These are phyloP conservation scores for Phoxinus phoxinus DNA, from an alignment of 2,113 vertebrate genomes.

Conservation along the genomic window DNA sequence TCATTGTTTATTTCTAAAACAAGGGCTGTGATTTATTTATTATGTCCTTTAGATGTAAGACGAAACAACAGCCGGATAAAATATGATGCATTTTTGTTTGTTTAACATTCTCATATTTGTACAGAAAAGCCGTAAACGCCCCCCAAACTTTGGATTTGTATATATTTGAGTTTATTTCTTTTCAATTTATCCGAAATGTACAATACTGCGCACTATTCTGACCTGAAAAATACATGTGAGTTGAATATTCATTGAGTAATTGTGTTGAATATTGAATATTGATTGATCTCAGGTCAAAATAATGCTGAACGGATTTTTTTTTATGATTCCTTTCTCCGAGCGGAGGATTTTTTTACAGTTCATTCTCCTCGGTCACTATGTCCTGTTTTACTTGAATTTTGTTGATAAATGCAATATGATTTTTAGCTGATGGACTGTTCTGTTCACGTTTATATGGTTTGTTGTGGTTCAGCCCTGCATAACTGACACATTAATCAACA, in stretches of 20 bases:
- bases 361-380: slow-evolving; percentile 66
- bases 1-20: slow-evolving; percentile 7
- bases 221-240: slow-evolving; percentile 48
- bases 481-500: background rate
- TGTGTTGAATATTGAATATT: slow-evolving; percentile 6
- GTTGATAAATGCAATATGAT: slow-evolving; percentile 49
- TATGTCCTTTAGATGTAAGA: slow-evolving; percentile 66
- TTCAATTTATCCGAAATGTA: slow-evolving; percentile 55
- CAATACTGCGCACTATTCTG: slow-evolving; percentile 28
- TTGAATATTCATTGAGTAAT: slow-evolving; percentile 31
- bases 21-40: slow-evolving; percentile 72
- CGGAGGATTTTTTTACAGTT: slow-evolving; percentile 15
- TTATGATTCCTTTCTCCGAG: background rate
- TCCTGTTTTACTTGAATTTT: slow-evolving; percentile 83
- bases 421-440: slow-evolving; percentile 33
- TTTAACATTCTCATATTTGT: slow-evolving; percentile 65
- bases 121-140: slow-evolving; percentile 60
- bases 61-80: slow-evolving; percentile 52
- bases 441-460: slow-evolving; percentile 25
- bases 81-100: slow-evolving; percentile 58
- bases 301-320: slow-evolving; percentile 18
- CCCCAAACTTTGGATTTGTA: slow-evolving; percentile 47
- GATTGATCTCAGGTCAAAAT: slow-evolving; percentile 32
- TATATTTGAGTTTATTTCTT: slow-evolving; percentile 47
- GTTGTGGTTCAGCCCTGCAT: slow-evolving; percentile 21